Conservation (phyloP, 2,113 vertebrate genomes). For the Pantherophis guttatus region DNA sequence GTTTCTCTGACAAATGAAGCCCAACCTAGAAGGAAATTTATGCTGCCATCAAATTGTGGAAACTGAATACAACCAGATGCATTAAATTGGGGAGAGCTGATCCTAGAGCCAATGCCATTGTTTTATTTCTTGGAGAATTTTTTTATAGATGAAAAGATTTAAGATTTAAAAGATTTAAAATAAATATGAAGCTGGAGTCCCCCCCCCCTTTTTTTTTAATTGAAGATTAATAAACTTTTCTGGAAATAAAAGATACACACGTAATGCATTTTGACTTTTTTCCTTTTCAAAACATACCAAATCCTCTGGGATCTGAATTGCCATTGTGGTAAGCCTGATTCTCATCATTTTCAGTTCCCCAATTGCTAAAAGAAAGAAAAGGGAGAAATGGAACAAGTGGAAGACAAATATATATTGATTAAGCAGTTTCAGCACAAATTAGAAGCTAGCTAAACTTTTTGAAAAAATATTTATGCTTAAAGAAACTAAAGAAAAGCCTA, state of each 20-base stretch:
- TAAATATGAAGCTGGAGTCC: neutral
- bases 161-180: neutral
- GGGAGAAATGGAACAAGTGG: neutral
- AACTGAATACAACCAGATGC: neutral
- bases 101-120: neutral
- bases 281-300: slow-evolving; percentile 73
- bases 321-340: slow-evolving; percentile 88
- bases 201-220: neutral
- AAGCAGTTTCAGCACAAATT: neutral
- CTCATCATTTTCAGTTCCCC: slow-evolving; percentile 92
- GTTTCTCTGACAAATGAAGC: neutral
- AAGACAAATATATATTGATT: neutral
- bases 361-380: slow-evolving; percentile 78
- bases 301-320: slow-evolving; percentile 96
- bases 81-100: neutral
- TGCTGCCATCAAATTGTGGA: neutral
- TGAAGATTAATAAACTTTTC: neutral
- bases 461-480: neutral
- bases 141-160: neutral
- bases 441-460: neutral
- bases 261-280: neutral
- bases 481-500: neutral
- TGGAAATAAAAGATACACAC: neutral
- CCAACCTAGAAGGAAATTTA: neutral
- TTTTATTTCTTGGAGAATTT: neutral